These are phyloP conservation scores for Nansenia antarctica DNA, from an alignment of 2,113 vertebrate genomes.

Conservation along the genomic window DNA sequence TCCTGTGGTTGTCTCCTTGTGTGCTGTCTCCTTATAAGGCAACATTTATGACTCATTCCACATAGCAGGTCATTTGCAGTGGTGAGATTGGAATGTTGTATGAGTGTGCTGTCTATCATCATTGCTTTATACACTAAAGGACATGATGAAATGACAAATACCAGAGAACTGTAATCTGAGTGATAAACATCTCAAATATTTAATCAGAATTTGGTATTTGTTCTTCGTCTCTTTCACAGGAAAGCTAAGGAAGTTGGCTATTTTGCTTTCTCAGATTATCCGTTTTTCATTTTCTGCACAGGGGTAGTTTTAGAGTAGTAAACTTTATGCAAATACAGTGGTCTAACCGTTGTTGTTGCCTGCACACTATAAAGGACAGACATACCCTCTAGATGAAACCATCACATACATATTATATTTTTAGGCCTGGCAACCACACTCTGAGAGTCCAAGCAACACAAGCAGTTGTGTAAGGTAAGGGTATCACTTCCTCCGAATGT, in stretches of 20 bases:
- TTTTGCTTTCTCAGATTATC: no score
- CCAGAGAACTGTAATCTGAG: not conserved
- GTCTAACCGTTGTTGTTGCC: not conserved
- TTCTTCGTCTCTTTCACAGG: no score
- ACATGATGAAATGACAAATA: not conserved
- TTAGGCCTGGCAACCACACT: no score
- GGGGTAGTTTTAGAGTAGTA: not conserved
- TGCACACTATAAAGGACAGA: no score
- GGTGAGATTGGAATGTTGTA: not conserved
- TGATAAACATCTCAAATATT: no score
- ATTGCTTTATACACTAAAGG: not conserved
- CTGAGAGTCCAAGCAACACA: no score
- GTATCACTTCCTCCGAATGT: no score
- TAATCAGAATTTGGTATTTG: no score
- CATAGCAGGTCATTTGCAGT: not conserved
- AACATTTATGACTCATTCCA: not conserved
- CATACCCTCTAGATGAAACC: no score
- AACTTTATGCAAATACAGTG: not conserved
- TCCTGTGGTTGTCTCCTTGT: not conserved
- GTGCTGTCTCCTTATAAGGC: not conserved
- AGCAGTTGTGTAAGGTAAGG: no score
- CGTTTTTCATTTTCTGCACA: no score
- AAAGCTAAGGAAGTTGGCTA: not conserved
- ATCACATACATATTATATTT: no score
- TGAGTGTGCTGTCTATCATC: not conserved